Conservation (phyloP, 2,113 vertebrate genomes). For the Halichoerus grypus region DNA sequence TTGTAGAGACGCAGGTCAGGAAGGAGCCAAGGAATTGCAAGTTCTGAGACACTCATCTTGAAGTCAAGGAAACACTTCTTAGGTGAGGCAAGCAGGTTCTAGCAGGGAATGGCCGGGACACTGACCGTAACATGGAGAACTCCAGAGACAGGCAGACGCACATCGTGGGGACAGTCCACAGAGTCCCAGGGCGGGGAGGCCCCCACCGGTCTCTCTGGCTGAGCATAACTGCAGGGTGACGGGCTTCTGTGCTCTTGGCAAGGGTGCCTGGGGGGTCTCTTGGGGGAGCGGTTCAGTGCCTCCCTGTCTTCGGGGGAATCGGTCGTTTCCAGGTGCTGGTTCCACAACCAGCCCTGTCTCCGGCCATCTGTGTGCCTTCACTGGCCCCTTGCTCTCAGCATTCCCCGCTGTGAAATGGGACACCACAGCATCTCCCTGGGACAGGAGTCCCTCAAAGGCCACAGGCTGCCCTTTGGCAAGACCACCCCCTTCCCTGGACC, state of each 20-base stretch:
- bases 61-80: background rate
- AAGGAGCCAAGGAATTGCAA: background rate
- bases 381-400: background rate
- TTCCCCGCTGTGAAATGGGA: background rate
- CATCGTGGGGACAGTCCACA: accelerated
- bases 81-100: background rate
- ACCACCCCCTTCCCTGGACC: background rate
- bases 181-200: accelerated
- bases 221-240: accelerated
- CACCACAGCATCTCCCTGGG: too few relatives aligned
- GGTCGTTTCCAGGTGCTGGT: accelerated
- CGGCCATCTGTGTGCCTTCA: accelerated
- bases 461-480: background rate
- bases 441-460: background rate
- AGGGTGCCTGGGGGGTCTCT: accelerated
- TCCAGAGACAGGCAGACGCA: accelerated
- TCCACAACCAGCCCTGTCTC: too few relatives aligned
- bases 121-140: accelerated
- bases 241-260: accelerated
- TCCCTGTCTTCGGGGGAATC: too few relatives aligned
- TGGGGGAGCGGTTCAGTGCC: background rate
- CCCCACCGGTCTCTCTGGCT: background rate
- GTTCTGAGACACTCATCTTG: background rate
- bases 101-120: background rate
- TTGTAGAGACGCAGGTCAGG: background rate